phyloP scores from a whole-genome alignment of 1,140 invertebrate genomes.

The Riptortus pedestris region DNA sequence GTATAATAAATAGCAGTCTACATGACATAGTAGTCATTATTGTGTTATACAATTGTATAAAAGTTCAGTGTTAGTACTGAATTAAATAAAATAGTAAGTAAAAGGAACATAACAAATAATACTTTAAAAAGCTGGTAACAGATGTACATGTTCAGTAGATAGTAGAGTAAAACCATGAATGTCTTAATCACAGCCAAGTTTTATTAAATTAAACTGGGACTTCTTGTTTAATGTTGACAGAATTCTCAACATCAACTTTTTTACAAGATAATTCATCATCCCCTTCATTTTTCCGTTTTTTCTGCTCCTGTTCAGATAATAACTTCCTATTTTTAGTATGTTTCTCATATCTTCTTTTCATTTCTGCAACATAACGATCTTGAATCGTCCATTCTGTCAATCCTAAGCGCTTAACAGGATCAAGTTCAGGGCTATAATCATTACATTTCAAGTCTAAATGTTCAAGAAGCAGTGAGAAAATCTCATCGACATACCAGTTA shows the following conservation, averaged over 20 bases:
- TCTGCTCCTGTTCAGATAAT: background rate
- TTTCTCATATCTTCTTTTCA: slow-evolving; percentile 39
- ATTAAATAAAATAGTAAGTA: no score
- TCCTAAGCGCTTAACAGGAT: slow-evolving; percentile 50
- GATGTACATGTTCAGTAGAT: no score
- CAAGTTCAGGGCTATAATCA: slow-evolving; percentile 51
- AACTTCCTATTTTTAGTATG: slow-evolving; percentile 24
- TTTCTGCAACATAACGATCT: slow-evolving; percentile 40
- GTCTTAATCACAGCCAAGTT: no score
- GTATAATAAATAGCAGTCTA: no score
- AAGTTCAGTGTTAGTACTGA: no score
- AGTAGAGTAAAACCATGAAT: no score
- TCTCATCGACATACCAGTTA: slow-evolving; percentile 77
- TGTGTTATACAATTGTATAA: no score
- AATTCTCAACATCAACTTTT: background rate
- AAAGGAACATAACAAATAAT: no score
- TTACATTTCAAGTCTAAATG: slow-evolving; percentile 59
- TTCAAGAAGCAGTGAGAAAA: slow-evolving; percentile 67
- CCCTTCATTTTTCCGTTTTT: background rate
- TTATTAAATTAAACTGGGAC: background rate
- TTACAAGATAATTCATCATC: background rate
- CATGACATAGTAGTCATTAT: no score
- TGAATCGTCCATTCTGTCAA: slow-evolving; percentile 51
- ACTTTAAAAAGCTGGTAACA: no score
- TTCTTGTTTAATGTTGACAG: background rate